A percentile compares a stretch with the other conserved stretches of the same genome.
phyloP scores from a whole-genome alignment of 2,113 vertebrate species.

The Periophthalmodon schlosseri region DNA sequence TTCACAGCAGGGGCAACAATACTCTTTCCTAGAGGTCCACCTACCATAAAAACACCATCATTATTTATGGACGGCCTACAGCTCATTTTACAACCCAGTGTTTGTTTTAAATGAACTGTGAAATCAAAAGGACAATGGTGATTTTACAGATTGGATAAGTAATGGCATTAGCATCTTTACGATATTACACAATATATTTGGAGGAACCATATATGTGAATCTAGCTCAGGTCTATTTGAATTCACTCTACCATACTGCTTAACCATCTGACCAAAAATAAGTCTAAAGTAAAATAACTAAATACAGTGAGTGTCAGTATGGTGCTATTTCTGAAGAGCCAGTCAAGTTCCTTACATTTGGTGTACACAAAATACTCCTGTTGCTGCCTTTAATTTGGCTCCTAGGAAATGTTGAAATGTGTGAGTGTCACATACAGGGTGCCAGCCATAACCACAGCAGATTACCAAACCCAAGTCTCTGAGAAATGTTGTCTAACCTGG shows the following conservation, averaged over 20 bases:
- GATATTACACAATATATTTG: not conserved
- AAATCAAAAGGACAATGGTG: conserved; percentile 34
- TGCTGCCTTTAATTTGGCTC: too few relatives aligned
- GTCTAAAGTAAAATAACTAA: not conserved
- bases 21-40: conserved; percentile 46
- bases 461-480: not conserved
- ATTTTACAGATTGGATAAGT: conserved; percentile 9
- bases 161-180: conserved; percentile 18
- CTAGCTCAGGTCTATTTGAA: not conserved
- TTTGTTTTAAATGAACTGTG: conserved; percentile 38
- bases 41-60: conserved; percentile 55
- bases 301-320: not conserved
- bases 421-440: not conserved
- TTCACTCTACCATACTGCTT: not conserved
- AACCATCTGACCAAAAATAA: too few relatives aligned
- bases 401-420: not conserved
- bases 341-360: not conserved
- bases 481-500: not conserved
- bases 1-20: conserved; percentile 62
- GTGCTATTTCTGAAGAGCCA: not conserved
- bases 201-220: not conserved
- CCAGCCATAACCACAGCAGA: too few relatives aligned
- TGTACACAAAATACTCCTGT: not conserved
- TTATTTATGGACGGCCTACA: conserved; percentile 58
- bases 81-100: conserved; percentile 37